Base-by-base conservation (phyloP, 2,797 vertebrate genomes). In the Tokudaia muenninki region DNA sequence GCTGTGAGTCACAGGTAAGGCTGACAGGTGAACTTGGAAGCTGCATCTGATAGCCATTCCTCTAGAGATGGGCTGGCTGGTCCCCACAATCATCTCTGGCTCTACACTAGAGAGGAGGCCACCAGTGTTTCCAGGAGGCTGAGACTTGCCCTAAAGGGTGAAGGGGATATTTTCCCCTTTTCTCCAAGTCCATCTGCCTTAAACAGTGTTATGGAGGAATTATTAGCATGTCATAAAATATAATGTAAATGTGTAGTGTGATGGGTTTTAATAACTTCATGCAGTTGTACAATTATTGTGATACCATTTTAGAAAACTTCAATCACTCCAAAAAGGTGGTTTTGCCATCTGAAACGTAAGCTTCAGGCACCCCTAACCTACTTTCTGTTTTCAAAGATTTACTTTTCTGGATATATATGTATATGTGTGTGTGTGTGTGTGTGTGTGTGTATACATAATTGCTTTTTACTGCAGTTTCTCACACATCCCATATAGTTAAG, bases 201-300 rank as follows among this genome's bases (percentile, higher is more conserved):
- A 90, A 86, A 52, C 34, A 96, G 41, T 2, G 87, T 94, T 96
- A 50, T 31, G 24, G 52, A 92, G n/a, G 63, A 74, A 50, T 84
- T 81, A 96, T 91, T 80, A 87, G 37, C 24, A 84, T 78, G 78
- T 24, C n/a, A 92, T 67, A 91, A 83, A 88, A 84, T 57, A 87
- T 59, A 90, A 44, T 74, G 21, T 41, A 84, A 93, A 50, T 81
- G 14, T 88, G 44, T 37, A 95, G 65, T 22, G 79, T 52, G 37
- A 74, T 44, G 26, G 83, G 29, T 80, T 91, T 79, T 72, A 82
- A 16, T 59, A 95, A 80, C 57, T 57, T 65, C 55, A 24, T 70
- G 41, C n/a, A 93, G 31, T 41, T 86, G 2, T 87, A 29, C 17
- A 67, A 44, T 16, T 50, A 86, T 10, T 70, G 72, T 77, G 78